Base-by-base conservation (phyloP, 2,797 vertebrate species). In the Ptychadena robeensis region DNA sequence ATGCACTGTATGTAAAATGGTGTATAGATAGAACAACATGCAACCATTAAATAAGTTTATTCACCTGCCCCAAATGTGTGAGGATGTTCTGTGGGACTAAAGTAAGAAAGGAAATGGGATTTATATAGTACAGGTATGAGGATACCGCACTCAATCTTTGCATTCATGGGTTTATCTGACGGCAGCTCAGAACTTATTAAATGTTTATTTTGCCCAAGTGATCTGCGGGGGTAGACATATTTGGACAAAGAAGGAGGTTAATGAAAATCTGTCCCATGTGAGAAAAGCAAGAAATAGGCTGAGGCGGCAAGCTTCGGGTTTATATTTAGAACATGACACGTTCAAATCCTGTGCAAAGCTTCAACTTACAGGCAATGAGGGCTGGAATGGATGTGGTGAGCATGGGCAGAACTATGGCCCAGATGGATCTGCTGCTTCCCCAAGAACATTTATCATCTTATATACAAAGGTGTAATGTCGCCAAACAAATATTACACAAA, bases 211-310 rank as follows among this genome's bases (percentile, higher is more conserved):
- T 66, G 28, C 69, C 12, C 70, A 66, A 81, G 70, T 66, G 79
- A 81, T 73, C 61, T 66, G 40, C 14, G 30, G 65, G 30, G 12
- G 75, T 34, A 66, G 69, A 81, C 69, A 35, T 35, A 65, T 80
- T 80, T 71, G 27, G 67, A 40, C 38, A 79, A 27, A 6, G 57
- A 73, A 80, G 27, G 34, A 80, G 79, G 79, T 81, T 81, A 81
- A 81, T 73, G 79, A 81, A 73, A 81, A 65, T 73, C 25, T 66
- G 59, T 81, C 79, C 70, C 79, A 73, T 48, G 61, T 61, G 79
- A 66, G 61, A 0, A 32, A 80, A 63, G 57, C 57, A 72, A 72
- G 63, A 80, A 80, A 71, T 73, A 34, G 30, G 59, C 35, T 63
- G 31, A 32, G 18, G 27, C 18, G 18, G 44, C 44, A 53, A 53